Conservation (phyloP, 23 tunicate genomes). For the Oikopleura dioica region DNA sequence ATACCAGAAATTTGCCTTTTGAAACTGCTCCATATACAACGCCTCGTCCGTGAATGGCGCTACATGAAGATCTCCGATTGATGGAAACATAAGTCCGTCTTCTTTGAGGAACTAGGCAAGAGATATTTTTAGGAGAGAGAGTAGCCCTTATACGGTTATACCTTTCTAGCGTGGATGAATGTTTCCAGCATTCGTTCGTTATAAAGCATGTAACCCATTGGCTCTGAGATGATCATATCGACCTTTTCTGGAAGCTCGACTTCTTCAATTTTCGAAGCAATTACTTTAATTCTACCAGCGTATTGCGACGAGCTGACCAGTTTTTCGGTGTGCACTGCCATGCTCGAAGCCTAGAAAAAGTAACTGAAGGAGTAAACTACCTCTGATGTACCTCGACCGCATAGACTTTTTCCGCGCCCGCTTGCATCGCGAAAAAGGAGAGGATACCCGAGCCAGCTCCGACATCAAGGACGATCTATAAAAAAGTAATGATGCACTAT, state of each 20-base stretch:
- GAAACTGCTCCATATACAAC: conserved; percentile 93
- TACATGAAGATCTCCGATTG: conserved; percentile 75
- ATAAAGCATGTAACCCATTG: conserved; percentile 98
- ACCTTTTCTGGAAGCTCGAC: conserved; percentile 82
- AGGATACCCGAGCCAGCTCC: conserved; percentile 98
- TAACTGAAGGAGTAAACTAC: too few species aligned
- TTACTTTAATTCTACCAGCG: conserved; percentile 79
- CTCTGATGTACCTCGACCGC: too few species aligned
- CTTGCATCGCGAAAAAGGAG: conserved; percentile 99
- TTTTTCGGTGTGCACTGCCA: conserved; percentile 92
- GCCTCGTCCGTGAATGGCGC: conserved; percentile 91
- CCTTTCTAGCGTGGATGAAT: conserved; percentile 84
- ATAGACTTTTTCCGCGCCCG: conserved; percentile 94
- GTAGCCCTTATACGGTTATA: conserved; percentile 12
- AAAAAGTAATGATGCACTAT: neutral
- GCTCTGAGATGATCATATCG: conserved; percentile 83
- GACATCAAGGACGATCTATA: conserved; percentile 83
- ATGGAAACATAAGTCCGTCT: conserved; percentile 83
- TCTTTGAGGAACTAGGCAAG: neutral
- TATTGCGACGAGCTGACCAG: conserved; percentile 50
- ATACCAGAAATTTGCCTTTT: conserved; percentile 98
- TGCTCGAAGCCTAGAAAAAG: conserved; percentile 90
- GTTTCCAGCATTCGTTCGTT: conserved; percentile 97
- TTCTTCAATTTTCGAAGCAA: conserved; percentile 94
- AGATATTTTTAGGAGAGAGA: neutral